phyloP scores from a whole-genome alignment of 2,888 invertebrate species.

The Neuroscelio doddi region DNA sequence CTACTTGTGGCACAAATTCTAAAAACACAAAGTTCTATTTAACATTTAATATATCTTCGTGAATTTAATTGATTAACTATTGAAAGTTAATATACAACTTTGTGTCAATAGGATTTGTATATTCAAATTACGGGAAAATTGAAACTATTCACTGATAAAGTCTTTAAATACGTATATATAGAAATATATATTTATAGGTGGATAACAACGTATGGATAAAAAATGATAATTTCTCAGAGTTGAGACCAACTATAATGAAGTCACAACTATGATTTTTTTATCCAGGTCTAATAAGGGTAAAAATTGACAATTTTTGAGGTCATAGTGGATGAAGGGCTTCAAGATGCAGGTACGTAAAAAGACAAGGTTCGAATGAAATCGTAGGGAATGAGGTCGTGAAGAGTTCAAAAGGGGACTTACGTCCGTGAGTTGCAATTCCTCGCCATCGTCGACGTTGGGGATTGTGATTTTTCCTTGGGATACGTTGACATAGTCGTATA shows the following conservation, averaged over 20 bases:
- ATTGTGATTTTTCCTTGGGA: slow-evolving; percentile 98
- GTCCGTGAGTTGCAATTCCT: slow-evolving; percentile 91
- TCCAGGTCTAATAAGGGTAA: slow-evolving; percentile 14
- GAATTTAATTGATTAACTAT: no score
- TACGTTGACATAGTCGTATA: slow-evolving; percentile 94
- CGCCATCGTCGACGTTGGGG: slow-evolving; percentile 95
- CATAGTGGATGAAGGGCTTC: slow-evolving; percentile 2
- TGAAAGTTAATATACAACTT: no score
- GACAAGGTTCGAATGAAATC: slow-evolving; percentile 5
- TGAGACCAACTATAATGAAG: slow-evolving; percentile 15
- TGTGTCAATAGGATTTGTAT: no score
- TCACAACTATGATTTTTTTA: slow-evolving; percentile 29
- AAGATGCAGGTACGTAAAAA: slow-evolving; percentile 17
- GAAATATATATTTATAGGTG: no score
- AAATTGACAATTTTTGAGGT: slow-evolving; percentile 30
- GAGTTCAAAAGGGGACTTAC: slow-evolving; percentile 78
- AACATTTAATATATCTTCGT: no score
- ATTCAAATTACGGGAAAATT: no score
- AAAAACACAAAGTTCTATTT: no score
- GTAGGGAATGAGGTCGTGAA: slow-evolving; percentile 25
- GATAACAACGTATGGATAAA: slow-evolving; percentile 26
- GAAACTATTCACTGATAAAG: no score
- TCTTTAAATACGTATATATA: no score
- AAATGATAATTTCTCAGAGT: slow-evolving; percentile 17
- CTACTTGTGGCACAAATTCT: slow-evolving; percentile 4